phyloP scores from a whole-genome alignment of 2,888 invertebrate genomes.

The Bellardia pandia region DNA sequence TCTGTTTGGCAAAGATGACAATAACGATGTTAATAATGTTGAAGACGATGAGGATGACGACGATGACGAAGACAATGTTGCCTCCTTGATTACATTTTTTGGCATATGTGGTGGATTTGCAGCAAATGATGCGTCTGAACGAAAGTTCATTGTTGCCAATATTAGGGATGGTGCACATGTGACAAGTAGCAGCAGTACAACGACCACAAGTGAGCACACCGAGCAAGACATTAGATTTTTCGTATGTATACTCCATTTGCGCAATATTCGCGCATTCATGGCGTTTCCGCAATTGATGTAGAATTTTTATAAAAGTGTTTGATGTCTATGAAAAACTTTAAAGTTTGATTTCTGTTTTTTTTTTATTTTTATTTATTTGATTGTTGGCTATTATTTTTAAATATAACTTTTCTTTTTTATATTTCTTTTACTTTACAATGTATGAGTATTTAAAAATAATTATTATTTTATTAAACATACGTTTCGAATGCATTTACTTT shows the following conservation, averaged over 20 bases:
- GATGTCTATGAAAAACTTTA: conserved; percentile 18
- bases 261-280: conserved; percentile 85
- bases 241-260: conserved; percentile 85
- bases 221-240: conserved; percentile 83
- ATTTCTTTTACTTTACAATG: background rate
- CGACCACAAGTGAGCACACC: conserved; percentile 81
- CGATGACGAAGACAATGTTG: conserved; percentile 71
- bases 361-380: conserved; percentile 4
- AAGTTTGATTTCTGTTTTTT: conserved; percentile 7
- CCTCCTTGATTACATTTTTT: conserved; percentile 65
- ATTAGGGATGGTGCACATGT: conserved; percentile 79
- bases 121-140: conserved; percentile 70
- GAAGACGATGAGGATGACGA: conserved; percentile 48
- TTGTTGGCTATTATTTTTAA: conserved; percentile 12
- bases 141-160: conserved; percentile 74
- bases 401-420: conserved; percentile 11
- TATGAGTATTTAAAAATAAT: conserved; percentile 16
- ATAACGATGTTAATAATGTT: conserved; percentile 51
- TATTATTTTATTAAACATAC: conserved; percentile 26
- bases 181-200: conserved; percentile 83
- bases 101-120: conserved; percentile 67
- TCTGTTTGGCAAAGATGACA: conserved; percentile 69
- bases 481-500: conserved; percentile 48
- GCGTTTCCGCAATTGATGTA: conserved; percentile 79
- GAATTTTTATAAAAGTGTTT: conserved; percentile 67